These are phyloP conservation scores for Patiria pectinifera DNA, from an alignment of 53 echinoderm and acorn worm species.

Conservation along the genomic window DNA sequence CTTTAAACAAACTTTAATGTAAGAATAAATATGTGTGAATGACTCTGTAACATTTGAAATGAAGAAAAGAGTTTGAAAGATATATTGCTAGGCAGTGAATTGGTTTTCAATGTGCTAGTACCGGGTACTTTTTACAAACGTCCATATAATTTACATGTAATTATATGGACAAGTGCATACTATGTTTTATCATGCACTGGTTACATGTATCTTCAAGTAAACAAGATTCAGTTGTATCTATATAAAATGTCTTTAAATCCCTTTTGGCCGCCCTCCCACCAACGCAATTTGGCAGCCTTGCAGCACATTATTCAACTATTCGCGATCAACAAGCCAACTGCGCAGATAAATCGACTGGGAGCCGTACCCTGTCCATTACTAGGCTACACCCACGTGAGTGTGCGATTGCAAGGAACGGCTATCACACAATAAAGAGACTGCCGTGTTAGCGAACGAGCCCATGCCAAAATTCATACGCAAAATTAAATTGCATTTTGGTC, in stretches of 20 bases:
- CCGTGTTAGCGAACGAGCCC: neutral
- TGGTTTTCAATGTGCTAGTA: no score
- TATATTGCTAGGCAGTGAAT: no score
- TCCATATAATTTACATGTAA: no score
- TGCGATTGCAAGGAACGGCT: neutral
- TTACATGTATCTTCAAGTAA: neutral
- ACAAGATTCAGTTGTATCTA: neutral
- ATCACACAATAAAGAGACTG: neutral
- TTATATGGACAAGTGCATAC: no score
- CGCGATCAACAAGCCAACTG: conserved; percentile 3
- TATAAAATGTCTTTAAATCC: neutral
- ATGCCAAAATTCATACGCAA: neutral
- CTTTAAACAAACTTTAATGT: no score
- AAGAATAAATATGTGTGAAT: no score
- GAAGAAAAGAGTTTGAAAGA: no score
- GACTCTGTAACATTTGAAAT: no score
- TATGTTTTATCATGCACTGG: neutral
- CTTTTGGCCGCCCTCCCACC: neutral
- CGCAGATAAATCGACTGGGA: neutral
- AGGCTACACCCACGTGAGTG: neutral
- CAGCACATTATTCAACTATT: neutral
- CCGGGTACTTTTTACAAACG: no score
- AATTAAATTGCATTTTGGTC: conserved; percentile 7
- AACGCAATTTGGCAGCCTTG: neutral
- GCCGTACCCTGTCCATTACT: neutral